Percentiles rank a stretch among this genome's conserved stretches.
Conservation (phyloP, 2,888 invertebrate genomes). For the Punctoribates punctum region DNA sequence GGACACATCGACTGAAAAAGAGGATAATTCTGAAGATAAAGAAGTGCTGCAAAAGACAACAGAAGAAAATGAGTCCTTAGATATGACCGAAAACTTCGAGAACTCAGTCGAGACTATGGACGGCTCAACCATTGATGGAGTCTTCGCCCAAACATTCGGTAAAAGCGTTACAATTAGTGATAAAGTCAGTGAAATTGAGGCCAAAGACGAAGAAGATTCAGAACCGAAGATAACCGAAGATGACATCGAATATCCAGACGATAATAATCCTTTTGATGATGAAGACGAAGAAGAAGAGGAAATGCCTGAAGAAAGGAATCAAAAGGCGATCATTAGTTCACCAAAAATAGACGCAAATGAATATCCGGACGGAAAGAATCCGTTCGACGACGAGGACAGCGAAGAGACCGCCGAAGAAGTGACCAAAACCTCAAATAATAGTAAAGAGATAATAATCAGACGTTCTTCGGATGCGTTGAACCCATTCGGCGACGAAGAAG, state of each 20-base stretch:
- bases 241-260: neutral
- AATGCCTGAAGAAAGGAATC: neutral
- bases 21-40: neutral
- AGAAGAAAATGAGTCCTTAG: neutral
- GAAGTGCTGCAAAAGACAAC: neutral
- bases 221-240: neutral
- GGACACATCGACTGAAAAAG: neutral
- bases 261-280: neutral
- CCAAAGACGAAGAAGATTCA: neutral
- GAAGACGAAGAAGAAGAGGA: neutral
- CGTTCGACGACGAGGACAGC: constrained; percentile 64
- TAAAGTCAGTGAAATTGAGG: neutral
- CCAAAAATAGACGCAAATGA: constrained; percentile 48
- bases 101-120: too few species aligned
- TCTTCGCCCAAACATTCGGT: neutral
- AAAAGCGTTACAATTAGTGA: neutral
- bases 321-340: neutral
- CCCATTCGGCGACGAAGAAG: constrained; percentile 47
- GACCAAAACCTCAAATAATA: neutral
- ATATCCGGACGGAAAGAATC: constrained; percentile 78
- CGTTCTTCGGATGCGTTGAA: constrained; percentile 45
- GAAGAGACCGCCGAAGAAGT: constrained; percentile 55
- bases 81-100: too few species aligned
- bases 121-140: neutral
- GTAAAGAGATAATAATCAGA: too few species aligned